These are phyloP conservation scores for Drosophila novamexicana DNA, from an alignment of 1,140 invertebrate species.

Conservation along the genomic window DNA sequence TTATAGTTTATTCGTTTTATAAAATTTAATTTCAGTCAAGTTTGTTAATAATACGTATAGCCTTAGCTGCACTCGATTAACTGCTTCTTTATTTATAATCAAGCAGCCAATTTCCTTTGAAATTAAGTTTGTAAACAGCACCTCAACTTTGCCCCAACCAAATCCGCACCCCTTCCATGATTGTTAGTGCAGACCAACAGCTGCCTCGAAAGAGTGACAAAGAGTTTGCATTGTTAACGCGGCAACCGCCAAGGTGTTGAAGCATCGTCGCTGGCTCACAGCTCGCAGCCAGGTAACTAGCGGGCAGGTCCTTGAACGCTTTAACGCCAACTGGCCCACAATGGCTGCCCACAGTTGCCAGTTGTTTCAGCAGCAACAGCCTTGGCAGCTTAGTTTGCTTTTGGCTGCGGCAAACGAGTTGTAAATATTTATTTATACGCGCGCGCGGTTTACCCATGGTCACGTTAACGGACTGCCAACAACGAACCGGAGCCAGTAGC, in stretches of 20 bases:
- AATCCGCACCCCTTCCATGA: background rate
- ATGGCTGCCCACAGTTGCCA: conserved; percentile 26
- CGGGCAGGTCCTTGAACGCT: conserved; percentile 69
- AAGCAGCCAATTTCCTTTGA: conserved; percentile 13
- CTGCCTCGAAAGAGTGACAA: conserved; percentile 64
- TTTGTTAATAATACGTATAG: conserved; percentile 1
- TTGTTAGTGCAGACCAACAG: background rate
- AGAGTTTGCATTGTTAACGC: conserved; percentile 79
- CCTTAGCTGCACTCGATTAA: conserved; percentile 1
- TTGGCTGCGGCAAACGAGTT: conserved; percentile 81
- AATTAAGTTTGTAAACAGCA: conserved; percentile 39
- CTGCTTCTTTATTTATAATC: conserved; percentile 10
- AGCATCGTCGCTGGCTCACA: conserved; percentile 50
- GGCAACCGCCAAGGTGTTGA: conserved; percentile 62
- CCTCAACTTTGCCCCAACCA: background rate
- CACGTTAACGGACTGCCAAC: conserved; percentile 68
- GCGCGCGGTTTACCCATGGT: conserved; percentile 65
- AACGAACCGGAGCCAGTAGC: conserved; percentile 12
- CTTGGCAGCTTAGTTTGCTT: conserved; percentile 59
- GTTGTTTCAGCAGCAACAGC: conserved; percentile 23
- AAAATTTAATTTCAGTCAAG: background rate
- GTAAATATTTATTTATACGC: conserved; percentile 83
- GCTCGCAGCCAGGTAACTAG: conserved; percentile 35
- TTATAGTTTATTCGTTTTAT: background rate
- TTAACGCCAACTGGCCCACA: conserved; percentile 51